Evolutionary conservation across 2,797 vertebrate genomes (phyloP), one percentile per base, ranked within the genome.

Genomic region (Oreochromis mossambicus): DNA sequence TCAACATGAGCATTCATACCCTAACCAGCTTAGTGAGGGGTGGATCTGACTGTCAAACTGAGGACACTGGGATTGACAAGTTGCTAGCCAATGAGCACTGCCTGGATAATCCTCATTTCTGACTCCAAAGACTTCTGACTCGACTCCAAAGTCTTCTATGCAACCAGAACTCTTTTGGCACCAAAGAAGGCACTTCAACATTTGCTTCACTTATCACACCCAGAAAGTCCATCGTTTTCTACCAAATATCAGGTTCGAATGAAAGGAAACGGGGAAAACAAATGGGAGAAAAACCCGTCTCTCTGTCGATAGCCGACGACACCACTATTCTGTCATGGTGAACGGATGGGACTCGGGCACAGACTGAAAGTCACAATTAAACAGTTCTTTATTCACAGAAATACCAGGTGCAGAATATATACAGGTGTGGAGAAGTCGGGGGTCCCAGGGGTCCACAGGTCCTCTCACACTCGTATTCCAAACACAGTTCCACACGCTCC

Each of bases 291-390:
- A 41, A 41, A 0, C 13, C 63, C 0, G 61, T 24, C 12, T 1
- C 6, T 38, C 19, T n/a, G 61, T 68, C 1, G 7, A 41, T 68
- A 41, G 36, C 8, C 2, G 7, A 6, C n/a, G n/a, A 1, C 63
- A 0, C 61, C 2, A 0, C 61, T 8, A 8, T 38, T 58, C 55
- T 32, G 55, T 32, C 8, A 10, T 3, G 29, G 29, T 32, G 55
- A 58, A 58, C 29, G 2, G 0, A 4, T 32, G 1, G 1, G 55
- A 58, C 26, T 58, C 14, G 5, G 2, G 26, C 8, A 3, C 55
- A 32, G 55, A 32, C 26, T 58, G 8, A 58, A 32, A 32, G 26
- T 58, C 55, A 10, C 55, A 58, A 32, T 17, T 58, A 58, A 58
- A 58, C 26, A 10, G 26, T 58, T 58, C 55, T 58, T 1, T 58